Percentiles rank a stretch among this genome's conserved stretches.
phyloP scores from a whole-genome alignment of 2,113 vertebrate species.

The Mungos mungo region DNA sequence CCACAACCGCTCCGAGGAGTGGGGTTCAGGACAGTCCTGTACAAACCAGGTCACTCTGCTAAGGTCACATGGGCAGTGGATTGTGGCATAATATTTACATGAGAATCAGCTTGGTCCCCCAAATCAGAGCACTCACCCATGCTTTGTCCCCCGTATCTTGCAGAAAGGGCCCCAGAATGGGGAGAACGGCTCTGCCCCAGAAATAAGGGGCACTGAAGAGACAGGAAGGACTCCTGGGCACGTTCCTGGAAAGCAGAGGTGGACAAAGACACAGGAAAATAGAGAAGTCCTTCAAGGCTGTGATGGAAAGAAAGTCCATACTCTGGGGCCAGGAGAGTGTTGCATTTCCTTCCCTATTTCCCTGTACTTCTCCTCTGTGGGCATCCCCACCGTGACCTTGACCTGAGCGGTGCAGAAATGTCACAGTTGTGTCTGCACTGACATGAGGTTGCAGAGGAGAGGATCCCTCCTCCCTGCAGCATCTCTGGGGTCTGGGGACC shows the following conservation, averaged over 20 bases:
- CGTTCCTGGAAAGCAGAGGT: too few relatives aligned
- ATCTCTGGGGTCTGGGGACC: accelerated
- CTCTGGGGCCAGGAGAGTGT: too few relatives aligned
- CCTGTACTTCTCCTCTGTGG: too few relatives aligned
- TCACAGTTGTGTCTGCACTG: accelerated
- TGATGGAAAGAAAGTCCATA: background rate
- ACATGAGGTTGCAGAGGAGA: background rate
- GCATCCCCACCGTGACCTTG: accelerated
- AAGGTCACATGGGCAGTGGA: accelerated
- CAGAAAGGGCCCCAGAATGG: background rate
- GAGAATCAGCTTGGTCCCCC: background rate
- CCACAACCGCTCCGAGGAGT: accelerated
- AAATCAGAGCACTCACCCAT: background rate
- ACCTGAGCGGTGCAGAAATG: accelerated
- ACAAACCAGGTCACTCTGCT: background rate
- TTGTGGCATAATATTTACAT: background rate
- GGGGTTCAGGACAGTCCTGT: accelerated
- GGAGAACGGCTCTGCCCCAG: background rate
- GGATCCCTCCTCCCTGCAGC: accelerated
- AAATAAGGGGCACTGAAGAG: background rate
- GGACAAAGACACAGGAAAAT: background rate
- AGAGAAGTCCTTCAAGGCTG: background rate
- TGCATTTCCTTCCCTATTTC: background rate
- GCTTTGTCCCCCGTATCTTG: accelerated
- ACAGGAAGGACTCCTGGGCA: background rate